Base-by-base conservation (phyloP, 2,113 vertebrate species). In the Dolichallabes microphthalmus region DNA sequence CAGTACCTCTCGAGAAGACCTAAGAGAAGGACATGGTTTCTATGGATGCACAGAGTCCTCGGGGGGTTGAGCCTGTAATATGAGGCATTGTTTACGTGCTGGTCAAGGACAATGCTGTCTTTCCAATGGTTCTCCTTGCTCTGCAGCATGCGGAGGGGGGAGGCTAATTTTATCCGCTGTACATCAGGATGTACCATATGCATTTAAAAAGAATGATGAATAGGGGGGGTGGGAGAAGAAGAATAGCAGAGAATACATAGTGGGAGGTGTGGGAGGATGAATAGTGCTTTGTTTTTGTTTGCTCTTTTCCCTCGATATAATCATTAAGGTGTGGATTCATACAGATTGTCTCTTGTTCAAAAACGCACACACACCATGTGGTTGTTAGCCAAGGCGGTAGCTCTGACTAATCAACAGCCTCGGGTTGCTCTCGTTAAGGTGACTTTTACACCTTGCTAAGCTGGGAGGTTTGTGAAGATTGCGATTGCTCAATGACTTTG, bases 21-120 rank as follows among this genome's bases (percentile, higher is more conserved):
- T 55, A 20, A 55, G 78, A 81, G 57, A 68, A 81, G 74, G 66
- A 84, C 20, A 64, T 69, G 77, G 61, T 86, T 88, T 87, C 87
- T 81, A 86, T 86, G 79, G 86, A 78, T 86, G 83, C 52, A 19
- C 20, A 45, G 66, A 64, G 74, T 57, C 57, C 85, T 87, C 73
- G 35, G 83, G 79, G 71, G 75, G 45, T 45, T 8, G 45, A 61
- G 58, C 57, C 82, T 79, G 86, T 83, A 82, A 88, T 89, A 82
- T 84, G 82, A 74, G 71, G 78, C 85, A 88, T 88, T 88, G 88
- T 89, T 89, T 90, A 87, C 82, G n/a, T 53, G 84, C 88, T 82
- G 86, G 83, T 81, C 68, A 69, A 78, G 84, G 86, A 90, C 86
- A 89, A 82, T 83, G 60, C 53, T 82, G 68, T n/a, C 71, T 27